Evolutionary conservation across 2,113 vertebrate genomes (phyloP), one percentile per base, ranked within the genome.

Genomic region (Elanoides forficatus): DNA sequence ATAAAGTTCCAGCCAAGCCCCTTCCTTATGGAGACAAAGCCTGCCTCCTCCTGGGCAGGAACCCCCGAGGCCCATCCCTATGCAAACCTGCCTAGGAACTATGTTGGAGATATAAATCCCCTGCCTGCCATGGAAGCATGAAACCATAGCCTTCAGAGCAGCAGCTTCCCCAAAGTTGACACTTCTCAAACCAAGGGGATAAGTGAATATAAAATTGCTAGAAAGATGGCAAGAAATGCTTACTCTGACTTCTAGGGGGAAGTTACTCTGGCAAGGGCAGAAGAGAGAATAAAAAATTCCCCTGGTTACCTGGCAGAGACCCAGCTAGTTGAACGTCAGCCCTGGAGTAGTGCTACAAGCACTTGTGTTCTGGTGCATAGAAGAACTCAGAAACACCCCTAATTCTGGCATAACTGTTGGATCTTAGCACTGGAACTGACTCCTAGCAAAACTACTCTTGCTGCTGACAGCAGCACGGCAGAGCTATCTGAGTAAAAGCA

Each of bases 41-140:
- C 15, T 53, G 29, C 15, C 16, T 65, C 10, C 48, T 73, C 12
- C 67, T 16, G 6, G 15, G 34, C 32, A 67, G 83, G 38, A 79
- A 19, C 2, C 15, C 26, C 23, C 0, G 0, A 50, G 18, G 30
- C 38, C 10, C 29, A 13, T 52, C 55, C 48, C 20, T 48, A 27
- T 27, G 74, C 42, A 86, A n/a, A 56, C 11, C 53, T 86, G 72
- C 48, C 58, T 40, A 40, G 47, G 47, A 74, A 29, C 19, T 50
- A 32, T 8, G 11, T 0, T 38, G 52, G 38, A 43, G 16, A 43
- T 45, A 59, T 21, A 93, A 84, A 81, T 36, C 14, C 58, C 45
- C 50, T 91, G 50, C 32, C 42, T 63, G 60, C 23, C 68, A 30
- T 1, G 13, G 52, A 79, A 42, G 20, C 22, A 21, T 16, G 55